Evolutionary conservation across 2,888 invertebrate genomes (phyloP), one percentile per base, ranked within the genome.

Genomic region (Portevinia maculata): DNA sequence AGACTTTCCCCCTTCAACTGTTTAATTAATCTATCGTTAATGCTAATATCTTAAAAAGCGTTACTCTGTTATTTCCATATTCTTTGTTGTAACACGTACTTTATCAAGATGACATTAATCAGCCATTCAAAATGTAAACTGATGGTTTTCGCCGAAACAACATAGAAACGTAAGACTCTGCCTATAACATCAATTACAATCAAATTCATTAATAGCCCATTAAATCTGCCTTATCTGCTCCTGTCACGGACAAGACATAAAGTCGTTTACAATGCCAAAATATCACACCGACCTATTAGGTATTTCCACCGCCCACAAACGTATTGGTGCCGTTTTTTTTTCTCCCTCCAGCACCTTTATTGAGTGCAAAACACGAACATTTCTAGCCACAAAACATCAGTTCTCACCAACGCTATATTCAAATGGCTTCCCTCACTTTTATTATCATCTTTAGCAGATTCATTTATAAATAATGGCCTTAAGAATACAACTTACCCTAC

Each of bases 221-320:
- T 76, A 81, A 81, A 76, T 76, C 70, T 65, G 74, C 64, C 81
- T 81, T 81, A 81, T 76, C 81, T 71, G 64, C 37, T 60, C 37
- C 64, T 81, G 81, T 75, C 81, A 81, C 75, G 81, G 75, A 75
- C 81, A 81, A 64, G 70, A 69, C 70, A 73, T 79, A 79, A 79
- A 73, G 67, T 73, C 79, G 81, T 70, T 81, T 65, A 70, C 57
- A 64, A 75, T 44, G 59, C 59, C 64, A 50, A 55, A 48, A 46
- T 30, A 53, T 44, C 46, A 46, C 37, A 15, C 46, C 24, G 13
- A 62, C 9, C 15, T n/a, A n/a, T n/a, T n/a, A 7, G 3, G 44
- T 37, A 15, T 39, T 50, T 21, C 32, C 50, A 34, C 24, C 59
- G 37, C 62, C 57, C 48, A 52, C 79, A 67, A 60, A 37, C 24